A percentile compares a stretch with the other conserved stretches of the same genome.
These are phyloP conservation scores for Platichthys stellatus DNA, from an alignment of 2,113 vertebrate species.

Conservation along the genomic window DNA sequence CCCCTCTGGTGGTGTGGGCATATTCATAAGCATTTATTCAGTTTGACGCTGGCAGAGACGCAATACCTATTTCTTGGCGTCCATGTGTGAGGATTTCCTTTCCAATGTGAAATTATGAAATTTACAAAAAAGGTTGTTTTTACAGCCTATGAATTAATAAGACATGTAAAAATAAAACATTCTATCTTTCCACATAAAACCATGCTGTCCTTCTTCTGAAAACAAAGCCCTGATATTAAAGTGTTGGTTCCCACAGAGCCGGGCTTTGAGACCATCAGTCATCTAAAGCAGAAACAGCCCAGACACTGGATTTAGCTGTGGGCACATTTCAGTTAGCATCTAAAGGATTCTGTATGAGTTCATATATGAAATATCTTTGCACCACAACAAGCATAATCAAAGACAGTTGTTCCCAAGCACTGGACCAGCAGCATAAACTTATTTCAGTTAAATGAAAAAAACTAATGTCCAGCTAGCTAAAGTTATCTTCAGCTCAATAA, in stretches of 20 bases:
- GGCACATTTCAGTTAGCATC: background rate
- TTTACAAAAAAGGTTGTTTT: slow-evolving; percentile 66
- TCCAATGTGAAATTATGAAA: slow-evolving; percentile 69
- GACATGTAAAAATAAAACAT: slow-evolving; percentile 63
- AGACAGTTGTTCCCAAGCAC: background rate
- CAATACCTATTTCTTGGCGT: slow-evolving; percentile 63
- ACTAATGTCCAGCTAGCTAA: too few relatives aligned
- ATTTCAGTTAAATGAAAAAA: background rate
- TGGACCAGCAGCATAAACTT: background rate
- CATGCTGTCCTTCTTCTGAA: slow-evolving; percentile 14
- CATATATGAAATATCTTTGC: background rate
- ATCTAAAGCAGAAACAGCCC: slow-evolving; percentile 14
- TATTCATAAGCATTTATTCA: slow-evolving; percentile 75
- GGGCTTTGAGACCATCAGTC: slow-evolving; percentile 22
- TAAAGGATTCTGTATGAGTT: background rate
- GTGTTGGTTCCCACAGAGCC: slow-evolving; percentile 16
- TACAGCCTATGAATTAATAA: slow-evolving; percentile 55
- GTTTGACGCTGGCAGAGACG: slow-evolving; percentile 71
- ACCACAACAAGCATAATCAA: background rate
- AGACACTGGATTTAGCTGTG: slow-evolving; percentile 21
- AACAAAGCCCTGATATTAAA: slow-evolving; percentile 35
- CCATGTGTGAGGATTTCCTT: slow-evolving; percentile 60
- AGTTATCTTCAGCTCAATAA: too few relatives aligned
- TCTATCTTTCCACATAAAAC: slow-evolving; percentile 48
- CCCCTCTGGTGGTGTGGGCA: slow-evolving; percentile 76